phyloP scores from a whole-genome alignment of 2,888 invertebrate species.

The Mythimna vitellina region DNA sequence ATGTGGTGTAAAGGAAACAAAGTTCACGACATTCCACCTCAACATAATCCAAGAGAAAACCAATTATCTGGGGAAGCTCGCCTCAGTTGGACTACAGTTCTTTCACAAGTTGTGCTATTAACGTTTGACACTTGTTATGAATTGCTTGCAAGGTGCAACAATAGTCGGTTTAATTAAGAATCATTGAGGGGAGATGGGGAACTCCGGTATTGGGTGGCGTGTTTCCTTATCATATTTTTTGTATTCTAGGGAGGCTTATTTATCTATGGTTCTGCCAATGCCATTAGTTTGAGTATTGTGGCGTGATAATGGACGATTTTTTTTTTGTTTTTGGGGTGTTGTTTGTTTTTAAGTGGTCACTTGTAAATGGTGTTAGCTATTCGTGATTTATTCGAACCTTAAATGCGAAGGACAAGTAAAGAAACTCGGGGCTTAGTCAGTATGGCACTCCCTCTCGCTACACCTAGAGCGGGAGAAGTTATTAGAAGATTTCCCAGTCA shows the following conservation, averaged over 20 bases:
- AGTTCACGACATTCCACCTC: slow-evolving; percentile 31
- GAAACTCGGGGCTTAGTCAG: no score
- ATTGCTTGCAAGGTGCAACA: slow-evolving; percentile 84
- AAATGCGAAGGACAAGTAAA: no score
- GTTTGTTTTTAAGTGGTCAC: slow-evolving; percentile 39
- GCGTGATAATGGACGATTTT: slow-evolving; percentile 36
- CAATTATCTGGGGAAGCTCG: slow-evolving; percentile 78
- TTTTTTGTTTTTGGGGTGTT: slow-evolving; percentile 33
- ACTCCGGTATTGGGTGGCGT: slow-evolving; percentile 60
- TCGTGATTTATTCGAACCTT: neutral
- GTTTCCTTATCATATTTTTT: slow-evolving; percentile 60
- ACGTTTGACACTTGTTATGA: slow-evolving; percentile 83
- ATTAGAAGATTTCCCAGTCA: no score
- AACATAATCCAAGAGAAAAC: slow-evolving; percentile 68
- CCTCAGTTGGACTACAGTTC: slow-evolving; percentile 69
- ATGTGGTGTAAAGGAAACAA: neutral
- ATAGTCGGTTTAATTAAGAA: slow-evolving; percentile 83
- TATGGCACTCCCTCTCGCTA: no score
- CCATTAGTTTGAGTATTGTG: slow-evolving; percentile 54
- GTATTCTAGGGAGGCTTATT: slow-evolving; percentile 38
- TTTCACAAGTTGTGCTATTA: slow-evolving; percentile 80
- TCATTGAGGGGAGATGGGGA: slow-evolving; percentile 71
- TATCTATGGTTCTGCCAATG: slow-evolving; percentile 39
- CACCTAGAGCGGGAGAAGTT: no score
- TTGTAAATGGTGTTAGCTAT: slow-evolving; percentile 11